A percentile compares a stretch with the other conserved stretches of the same genome.
Evolutionary conservation across 1,140 invertebrate genomes (phyloP).

Genomic region (Pseudomyrmex flavicornis): DNA sequence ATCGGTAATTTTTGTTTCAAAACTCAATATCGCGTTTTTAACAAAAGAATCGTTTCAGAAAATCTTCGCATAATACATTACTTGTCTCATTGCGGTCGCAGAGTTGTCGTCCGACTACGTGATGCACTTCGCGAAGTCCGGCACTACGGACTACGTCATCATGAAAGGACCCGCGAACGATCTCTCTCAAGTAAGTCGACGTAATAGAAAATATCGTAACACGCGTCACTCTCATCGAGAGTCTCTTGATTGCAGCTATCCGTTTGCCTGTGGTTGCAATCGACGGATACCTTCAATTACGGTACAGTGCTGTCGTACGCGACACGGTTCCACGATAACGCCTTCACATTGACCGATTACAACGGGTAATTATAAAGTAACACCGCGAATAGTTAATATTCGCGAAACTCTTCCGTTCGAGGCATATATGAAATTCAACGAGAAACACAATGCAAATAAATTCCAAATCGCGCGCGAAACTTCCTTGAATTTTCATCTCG

Average conservation of each 20-base stretch:
- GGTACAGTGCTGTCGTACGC: constrained; percentile 91
- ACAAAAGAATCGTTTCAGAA: no score
- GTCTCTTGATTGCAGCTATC: constrained; percentile 83
- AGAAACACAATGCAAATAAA: no score
- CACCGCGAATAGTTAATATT: not conserved
- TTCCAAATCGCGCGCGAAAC: no score
- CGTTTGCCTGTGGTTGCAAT: constrained; percentile 89
- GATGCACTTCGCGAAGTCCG: constrained; percentile 85
- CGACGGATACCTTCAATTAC: constrained; percentile 88
- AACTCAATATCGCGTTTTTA: constrained; percentile 8
- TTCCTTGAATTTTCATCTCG: not conserved
- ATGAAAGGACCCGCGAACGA: constrained; percentile 81
- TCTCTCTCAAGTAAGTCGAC: constrained; percentile 79
- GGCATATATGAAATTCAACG: no score
- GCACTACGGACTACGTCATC: constrained; percentile 86
- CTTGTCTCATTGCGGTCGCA: constrained; percentile 57
- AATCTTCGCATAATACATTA: not conserved
- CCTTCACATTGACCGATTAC: constrained; percentile 90
- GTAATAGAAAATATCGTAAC: not conserved
- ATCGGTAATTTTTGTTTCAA: constrained; percentile 70
- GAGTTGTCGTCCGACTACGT: constrained; percentile 85
- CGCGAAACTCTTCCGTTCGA: no score
- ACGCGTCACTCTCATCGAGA: not conserved
- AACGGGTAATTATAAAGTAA: constrained; percentile 86
- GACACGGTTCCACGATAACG: constrained; percentile 87